A percentile compares a stretch with the other conserved stretches of the same genome.
phyloP scores from a whole-genome alignment of 2,888 invertebrate genomes.

The Mantis religiosa region DNA sequence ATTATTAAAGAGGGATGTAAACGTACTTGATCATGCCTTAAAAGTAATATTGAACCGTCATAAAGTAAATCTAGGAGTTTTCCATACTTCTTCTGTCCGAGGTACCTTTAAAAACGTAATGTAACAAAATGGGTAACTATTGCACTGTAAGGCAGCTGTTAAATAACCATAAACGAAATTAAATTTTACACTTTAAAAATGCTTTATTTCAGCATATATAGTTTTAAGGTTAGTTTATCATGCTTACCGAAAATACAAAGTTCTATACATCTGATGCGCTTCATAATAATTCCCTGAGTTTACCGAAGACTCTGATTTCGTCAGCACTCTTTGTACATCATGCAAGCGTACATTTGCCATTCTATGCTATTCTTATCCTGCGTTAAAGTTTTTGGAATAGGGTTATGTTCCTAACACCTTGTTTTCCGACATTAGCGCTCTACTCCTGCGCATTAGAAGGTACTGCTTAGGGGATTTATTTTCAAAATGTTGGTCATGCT shows the following conservation, averaged over 20 bases:
- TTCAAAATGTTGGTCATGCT: not conserved
- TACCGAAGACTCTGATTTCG: slow-evolving; percentile 73
- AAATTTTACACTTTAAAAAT: slow-evolving; percentile 16
- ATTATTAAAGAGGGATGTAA: not conserved
- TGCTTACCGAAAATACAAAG: slow-evolving; percentile 81
- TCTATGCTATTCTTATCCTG: not conserved
- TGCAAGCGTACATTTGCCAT: slow-evolving; percentile 39
- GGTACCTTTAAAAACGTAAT: slow-evolving; percentile 56
- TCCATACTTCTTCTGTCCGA: slow-evolving; percentile 74
- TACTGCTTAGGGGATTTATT: not conserved
- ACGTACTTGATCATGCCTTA: slow-evolving; percentile 68
- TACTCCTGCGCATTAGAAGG: not conserved
- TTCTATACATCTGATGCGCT: slow-evolving; percentile 95
- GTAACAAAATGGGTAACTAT: slow-evolving; percentile 30
- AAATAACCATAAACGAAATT: slow-evolving; percentile 26
- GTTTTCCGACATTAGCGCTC: not conserved
- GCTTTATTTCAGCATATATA: not conserved
- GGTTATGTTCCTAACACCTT: not conserved
- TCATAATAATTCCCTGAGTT: slow-evolving; percentile 88
- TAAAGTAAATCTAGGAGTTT: slow-evolving; percentile 78
- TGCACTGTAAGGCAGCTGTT: slow-evolving; percentile 33
- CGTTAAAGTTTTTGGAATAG: not conserved
- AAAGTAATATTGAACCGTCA: slow-evolving; percentile 69
- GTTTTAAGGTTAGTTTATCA: not conserved
- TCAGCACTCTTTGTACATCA: slow-evolving; percentile 64